These are phyloP conservation scores for Oedothorax gibbosus DNA, from an alignment of 1,140 invertebrate species.

Conservation along the genomic window DNA sequence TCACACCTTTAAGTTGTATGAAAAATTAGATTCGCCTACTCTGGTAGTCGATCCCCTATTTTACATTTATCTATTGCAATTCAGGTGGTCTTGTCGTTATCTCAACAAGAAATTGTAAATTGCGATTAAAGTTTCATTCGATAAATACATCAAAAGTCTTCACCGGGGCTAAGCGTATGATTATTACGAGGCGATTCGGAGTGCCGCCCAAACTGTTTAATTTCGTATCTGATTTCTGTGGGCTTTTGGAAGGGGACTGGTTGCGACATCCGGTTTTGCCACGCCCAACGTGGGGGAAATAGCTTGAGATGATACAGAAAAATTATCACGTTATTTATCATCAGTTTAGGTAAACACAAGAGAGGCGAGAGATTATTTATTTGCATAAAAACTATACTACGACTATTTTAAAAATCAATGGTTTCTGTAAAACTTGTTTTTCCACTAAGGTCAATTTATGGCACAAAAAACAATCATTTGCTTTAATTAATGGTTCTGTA, in stretches of 20 bases:
- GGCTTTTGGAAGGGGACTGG: neutral
- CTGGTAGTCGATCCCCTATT: conserved; percentile 21
- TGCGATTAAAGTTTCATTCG: conserved; percentile 46
- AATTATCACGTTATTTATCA: no score
- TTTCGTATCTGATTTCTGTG: conserved; percentile 56
- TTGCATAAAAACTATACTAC: no score
- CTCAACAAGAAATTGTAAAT: conserved; percentile 30
- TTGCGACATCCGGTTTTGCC: conserved; percentile 43
- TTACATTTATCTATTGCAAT: conserved; percentile 22
- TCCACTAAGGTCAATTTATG: no score
- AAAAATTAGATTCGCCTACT: conserved; percentile 12
- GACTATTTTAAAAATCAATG: no score
- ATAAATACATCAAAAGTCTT: conserved; percentile 14
- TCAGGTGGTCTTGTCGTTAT: conserved; percentile 38
- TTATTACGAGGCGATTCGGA: conserved; percentile 40
- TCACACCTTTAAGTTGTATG: conserved; percentile 42
- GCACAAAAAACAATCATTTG: no score
- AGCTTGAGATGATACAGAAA: neutral
- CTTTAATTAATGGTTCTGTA: no score
- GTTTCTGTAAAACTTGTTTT: no score
- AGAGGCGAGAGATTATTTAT: no score
- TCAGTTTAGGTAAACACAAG: no score
- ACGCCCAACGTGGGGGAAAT: conserved; percentile 40
- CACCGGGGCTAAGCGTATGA: conserved; percentile 25
- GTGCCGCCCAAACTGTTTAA: conserved; percentile 51